Conservation (phyloP, 2,888 invertebrate genomes). For the Iphiclides podalirius region DNA sequence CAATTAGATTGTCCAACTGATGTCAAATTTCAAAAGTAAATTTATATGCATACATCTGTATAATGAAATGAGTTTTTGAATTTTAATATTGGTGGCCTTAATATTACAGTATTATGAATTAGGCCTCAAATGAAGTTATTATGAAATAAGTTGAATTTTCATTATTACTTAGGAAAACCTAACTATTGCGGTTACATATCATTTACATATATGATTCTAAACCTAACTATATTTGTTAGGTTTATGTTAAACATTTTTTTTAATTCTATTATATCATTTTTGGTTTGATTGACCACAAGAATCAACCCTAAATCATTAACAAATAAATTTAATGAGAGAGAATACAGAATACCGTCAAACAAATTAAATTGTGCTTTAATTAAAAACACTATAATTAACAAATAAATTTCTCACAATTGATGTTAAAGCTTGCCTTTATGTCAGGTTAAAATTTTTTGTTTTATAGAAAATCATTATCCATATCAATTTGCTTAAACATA, state of each 20-base stretch:
- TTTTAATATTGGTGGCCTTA: neutral
- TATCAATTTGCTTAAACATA: neutral
- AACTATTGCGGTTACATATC: too few species aligned
- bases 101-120: constrained; percentile 4
- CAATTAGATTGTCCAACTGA: constrained; percentile 25
- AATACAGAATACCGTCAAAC: too few species aligned
- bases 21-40: constrained; percentile 10
- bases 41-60: constrained; percentile 13
- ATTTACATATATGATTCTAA: too few species aligned
- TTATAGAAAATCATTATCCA: neutral
- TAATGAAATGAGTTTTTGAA: neutral
- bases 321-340: too few species aligned
- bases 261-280: too few species aligned
- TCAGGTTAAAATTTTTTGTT: constrained; percentile 22
- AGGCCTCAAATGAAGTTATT: too few species aligned
- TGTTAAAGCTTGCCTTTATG: constrained; percentile 31
- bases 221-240: too few species aligned
- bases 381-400: constrained; percentile 22
- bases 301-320: too few species aligned
- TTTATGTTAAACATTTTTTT: too few species aligned
- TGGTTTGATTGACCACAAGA: too few species aligned
- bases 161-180: too few species aligned
- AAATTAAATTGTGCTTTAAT: constrained; percentile 21
- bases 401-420: constrained; percentile 18
- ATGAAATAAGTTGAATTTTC: too few species aligned